Base-by-base conservation (phyloP, 2,888 invertebrate genomes). In the Cryptocephalus moraei region DNA sequence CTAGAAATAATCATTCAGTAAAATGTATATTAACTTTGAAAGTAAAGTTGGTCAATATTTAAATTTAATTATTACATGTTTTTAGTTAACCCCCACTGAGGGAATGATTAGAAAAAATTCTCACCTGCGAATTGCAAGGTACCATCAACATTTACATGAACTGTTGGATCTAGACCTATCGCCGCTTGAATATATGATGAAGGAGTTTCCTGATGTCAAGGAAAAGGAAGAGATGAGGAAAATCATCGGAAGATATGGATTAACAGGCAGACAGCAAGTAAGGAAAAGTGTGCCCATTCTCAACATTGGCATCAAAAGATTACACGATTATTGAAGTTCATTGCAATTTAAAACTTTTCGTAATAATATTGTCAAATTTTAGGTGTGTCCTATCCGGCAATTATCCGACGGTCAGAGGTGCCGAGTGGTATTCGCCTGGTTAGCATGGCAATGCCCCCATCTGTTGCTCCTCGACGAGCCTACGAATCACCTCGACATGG, bases 201-300 rank as follows among this genome's bases (percentile, higher is more conserved):
- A 84, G 64, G 81, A 86, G 60, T 99, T 94, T 72, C 97, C 99
- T 0, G 92, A 91, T 9, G 88, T 99, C 8, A 94, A 96, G 61
- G 99, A 99, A 70, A 83, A 89, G 32, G 99, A 99, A 72, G 97
- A 96, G 71, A 97, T 99, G 97, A 78, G 99, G 49, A 95, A 94
- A 73, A 97, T 99, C 59, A 94, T 99, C 62, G 99, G 99, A 1
- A 81, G 97, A 48, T 99, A 96, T 68, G 99, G 99, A 1, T 77
- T 99, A 42, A 92, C 97, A 1, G 99, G 99, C 6, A 80, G 94
- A 50, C 96, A 99, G 65, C 94, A 95, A 76, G 91, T 89, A 56
- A 62, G 65, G 51, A 22, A 22, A 22, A 4, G 22, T 22, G 22
- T 22, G 6, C 22, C 6, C 22, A 22, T 6, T 22, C 22, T n/a